These are phyloP conservation scores for Fistularia commersonii DNA, from an alignment of 2,797 vertebrate genomes.

Conservation along the genomic window DNA sequence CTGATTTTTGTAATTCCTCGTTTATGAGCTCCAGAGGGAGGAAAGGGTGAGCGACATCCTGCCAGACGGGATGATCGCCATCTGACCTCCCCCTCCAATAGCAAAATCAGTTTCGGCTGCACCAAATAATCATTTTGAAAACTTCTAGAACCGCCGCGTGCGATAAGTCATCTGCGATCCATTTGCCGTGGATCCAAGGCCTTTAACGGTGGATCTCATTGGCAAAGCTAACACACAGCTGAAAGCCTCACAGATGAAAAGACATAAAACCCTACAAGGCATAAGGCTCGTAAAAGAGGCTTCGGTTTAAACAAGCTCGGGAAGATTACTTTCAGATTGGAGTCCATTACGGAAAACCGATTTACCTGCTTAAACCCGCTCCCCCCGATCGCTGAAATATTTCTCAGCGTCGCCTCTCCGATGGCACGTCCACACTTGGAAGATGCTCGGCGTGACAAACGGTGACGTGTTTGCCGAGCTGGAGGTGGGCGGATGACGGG, in stretches of 20 bases:
- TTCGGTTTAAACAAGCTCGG: slow-evolving; percentile 48
- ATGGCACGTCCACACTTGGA: slow-evolving; percentile 14
- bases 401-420: slow-evolving; percentile 6
- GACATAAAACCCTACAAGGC: slow-evolving; percentile 46
- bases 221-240: slow-evolving; percentile 57
- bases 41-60: slow-evolving; percentile 20
- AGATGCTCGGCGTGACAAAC: slow-evolving; percentile 23
- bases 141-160: slow-evolving; percentile 50
- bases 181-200: slow-evolving; percentile 62
- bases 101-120: slow-evolving; percentile 41
- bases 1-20: slow-evolving; percentile 10
- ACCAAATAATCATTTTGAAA: slow-evolving; percentile 46
- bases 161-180: slow-evolving; percentile 61
- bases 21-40: slow-evolving; percentile 1
- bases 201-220: slow-evolving; percentile 65
- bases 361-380: slow-evolving; percentile 20
- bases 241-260: slow-evolving; percentile 64
- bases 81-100: slow-evolving; percentile 18
- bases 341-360: slow-evolving; percentile 53
- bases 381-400: slow-evolving; percentile 25
- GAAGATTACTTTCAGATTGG: slow-evolving; percentile 43
- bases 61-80: slow-evolving; percentile 23
- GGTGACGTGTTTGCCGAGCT: slow-evolving; percentile 27
- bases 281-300: slow-evolving; percentile 53
- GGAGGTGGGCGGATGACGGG: slow-evolving; percentile 1